Evolutionary conservation across 2,113 vertebrate genomes (phyloP), one percentile per base, ranked within the genome.

Genomic region (Cyphomyrus plagiostoma): DNA sequence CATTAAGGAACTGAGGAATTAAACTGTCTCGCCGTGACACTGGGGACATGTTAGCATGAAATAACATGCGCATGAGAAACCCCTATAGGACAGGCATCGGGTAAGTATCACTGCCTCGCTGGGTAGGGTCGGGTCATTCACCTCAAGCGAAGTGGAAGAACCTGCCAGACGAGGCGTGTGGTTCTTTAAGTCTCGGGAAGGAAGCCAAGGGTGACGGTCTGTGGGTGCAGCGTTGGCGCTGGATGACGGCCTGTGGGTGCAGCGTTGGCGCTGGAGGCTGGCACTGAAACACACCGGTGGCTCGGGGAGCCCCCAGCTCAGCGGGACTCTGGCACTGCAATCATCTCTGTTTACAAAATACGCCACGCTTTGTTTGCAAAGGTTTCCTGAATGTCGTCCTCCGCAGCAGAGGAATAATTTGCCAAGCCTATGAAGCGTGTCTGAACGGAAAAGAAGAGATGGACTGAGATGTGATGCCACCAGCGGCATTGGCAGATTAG

Each of bases 1-100:
- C 62, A 85, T 92, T 89, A 92, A 92, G 89, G 52, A 90, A 82
- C 53, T 53, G 45, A 85, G 77, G 91, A 91, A 93, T 91, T 46
- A 92, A 92, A 90, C 89, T 92, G 89, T 92, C 90, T 92, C 88
- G 87, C 82, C 42, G 8, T 62, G 91, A n/a, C 82, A n/a, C 82
- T 8, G 7, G 82, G 82, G 19, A 84, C 45, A 19, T 10, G 19
- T 84, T 19, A 80, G 35, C 1, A 0, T 80, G 74, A 80, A 80
- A 42, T 80, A 15, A 42, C 74, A 19, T 42, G 74, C 15, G 3
- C 7, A 6, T 8, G 74, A 19, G 35, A 0, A 13, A 17, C 70
- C 30, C 70, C 30, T 77, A 2, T 11, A 77, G 70, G 30, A 0
- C 70, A 77, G 3, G 70, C 30, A 0, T 39, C 15, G 10, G 13